These are phyloP conservation scores for Hemitrygon akajei DNA, from an alignment of 2,797 vertebrate species.

Conservation along the genomic window DNA sequence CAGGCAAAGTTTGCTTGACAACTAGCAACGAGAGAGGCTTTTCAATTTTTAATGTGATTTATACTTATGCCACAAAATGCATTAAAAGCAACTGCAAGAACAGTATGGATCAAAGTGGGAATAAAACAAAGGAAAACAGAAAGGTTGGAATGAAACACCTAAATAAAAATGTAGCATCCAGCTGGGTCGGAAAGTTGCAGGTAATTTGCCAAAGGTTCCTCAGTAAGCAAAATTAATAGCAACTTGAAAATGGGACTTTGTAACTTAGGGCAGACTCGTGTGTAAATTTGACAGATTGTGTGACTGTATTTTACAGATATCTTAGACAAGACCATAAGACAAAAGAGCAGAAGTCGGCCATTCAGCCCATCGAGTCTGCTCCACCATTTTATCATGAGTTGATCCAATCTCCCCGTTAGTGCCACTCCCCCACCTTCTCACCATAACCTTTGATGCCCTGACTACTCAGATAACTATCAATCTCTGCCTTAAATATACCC, in stretches of 20 bases:
- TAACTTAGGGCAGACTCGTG: neutral
- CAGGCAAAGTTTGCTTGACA: neutral
- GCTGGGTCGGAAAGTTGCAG: neutral
- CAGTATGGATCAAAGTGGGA: neutral
- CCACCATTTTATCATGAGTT: no score
- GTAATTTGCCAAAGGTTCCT: neutral
- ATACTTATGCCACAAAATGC: neutral
- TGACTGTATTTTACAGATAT: no score
- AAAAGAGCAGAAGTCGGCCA: no score
- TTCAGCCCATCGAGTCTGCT: no score
- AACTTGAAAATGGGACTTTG: neutral
- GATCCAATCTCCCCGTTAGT: no score
- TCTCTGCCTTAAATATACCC: no score
- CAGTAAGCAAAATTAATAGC: neutral
- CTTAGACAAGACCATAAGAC: no score
- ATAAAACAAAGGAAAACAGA: neutral
- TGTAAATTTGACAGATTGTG: neutral
- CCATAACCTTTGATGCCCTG: no score
- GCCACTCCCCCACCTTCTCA: no score
- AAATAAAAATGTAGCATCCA: neutral
- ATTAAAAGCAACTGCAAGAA: neutral
- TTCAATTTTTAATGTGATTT: constrained; percentile 29
- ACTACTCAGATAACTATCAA: no score
- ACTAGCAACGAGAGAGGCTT: neutral
- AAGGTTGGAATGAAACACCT: neutral